phyloP scores from a whole-genome alignment of 2,888 invertebrate species.

The Diaperis boleti region DNA sequence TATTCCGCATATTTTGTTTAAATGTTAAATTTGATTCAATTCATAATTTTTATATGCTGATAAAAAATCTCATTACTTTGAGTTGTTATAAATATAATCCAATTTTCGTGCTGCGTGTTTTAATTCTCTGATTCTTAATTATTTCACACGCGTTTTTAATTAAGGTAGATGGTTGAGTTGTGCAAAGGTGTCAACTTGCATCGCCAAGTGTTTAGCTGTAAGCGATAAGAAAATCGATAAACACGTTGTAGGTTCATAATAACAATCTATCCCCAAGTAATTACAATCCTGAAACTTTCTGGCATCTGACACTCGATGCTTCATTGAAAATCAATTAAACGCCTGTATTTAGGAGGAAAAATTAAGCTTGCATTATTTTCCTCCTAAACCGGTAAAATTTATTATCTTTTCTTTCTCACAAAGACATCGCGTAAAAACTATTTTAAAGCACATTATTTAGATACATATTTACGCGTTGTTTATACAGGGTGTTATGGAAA shows the following conservation, averaged over 20 bases:
- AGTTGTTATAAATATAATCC: too few relatives aligned
- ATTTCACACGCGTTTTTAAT: too few relatives aligned
- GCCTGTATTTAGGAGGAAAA: conserved; percentile 5
- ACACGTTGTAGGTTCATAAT: background rate
- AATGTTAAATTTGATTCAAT: too few relatives aligned
- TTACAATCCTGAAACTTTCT: conserved; percentile 8
- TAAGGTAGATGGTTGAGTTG: background rate
- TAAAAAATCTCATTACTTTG: too few relatives aligned
- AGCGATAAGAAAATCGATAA: conserved; percentile 28
- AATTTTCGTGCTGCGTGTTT: too few relatives aligned
- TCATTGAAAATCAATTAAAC: conserved; percentile 16
- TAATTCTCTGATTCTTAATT: too few relatives aligned
- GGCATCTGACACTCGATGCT: conserved; percentile 1
- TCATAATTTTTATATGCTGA: too few relatives aligned
- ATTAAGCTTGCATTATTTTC: conserved; percentile 9
- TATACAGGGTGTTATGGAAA: too few relatives aligned
- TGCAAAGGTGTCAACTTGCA: background rate
- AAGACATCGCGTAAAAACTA: conserved; percentile 9
- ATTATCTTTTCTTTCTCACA: background rate
- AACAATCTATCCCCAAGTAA: conserved; percentile 11
- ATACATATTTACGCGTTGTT: too few relatives aligned
- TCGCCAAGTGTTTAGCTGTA: conserved; percentile 21
- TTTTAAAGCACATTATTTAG: conserved; percentile 3
- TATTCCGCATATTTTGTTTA: too few relatives aligned
- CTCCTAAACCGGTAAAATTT: conserved; percentile 2